phyloP scores from a whole-genome alignment of 2,888 invertebrate genomes.

The Rhingia campestris region DNA sequence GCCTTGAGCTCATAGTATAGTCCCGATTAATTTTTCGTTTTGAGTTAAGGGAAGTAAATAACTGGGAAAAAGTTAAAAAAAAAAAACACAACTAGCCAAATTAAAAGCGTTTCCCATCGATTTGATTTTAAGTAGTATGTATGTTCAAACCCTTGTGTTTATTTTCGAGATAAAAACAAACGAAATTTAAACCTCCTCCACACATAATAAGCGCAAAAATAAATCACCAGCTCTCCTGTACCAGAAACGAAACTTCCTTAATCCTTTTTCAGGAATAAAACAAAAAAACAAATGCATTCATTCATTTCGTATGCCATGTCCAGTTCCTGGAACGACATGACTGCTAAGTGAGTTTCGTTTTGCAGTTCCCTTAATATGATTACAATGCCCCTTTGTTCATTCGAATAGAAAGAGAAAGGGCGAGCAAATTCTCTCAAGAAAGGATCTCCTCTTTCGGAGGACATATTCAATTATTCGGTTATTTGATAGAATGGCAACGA shows the following conservation, averaged over 20 bases:
- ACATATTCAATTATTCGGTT: conserved; percentile 60
- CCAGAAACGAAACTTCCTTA: not conserved
- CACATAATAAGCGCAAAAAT: not conserved
- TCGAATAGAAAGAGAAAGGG: conserved; percentile 12
- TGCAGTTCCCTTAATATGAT: conserved; percentile 47
- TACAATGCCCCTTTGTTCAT: conserved; percentile 44
- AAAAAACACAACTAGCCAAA: too few relatives aligned
- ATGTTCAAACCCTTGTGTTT: too few relatives aligned
- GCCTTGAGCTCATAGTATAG: too few relatives aligned
- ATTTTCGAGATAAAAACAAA: too few relatives aligned
- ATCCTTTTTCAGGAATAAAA: not conserved
- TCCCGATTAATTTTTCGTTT: too few relatives aligned
- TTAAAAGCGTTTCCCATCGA: too few relatives aligned
- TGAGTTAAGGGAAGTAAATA: too few relatives aligned
- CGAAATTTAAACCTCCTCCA: too few relatives aligned
- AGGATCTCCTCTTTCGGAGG: conserved; percentile 30
- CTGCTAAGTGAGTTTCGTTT: conserved; percentile 48
- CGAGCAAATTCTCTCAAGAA: not conserved
- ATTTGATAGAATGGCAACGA: conserved; percentile 45
- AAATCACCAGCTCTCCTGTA: not conserved
- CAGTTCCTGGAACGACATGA: conserved; percentile 22
- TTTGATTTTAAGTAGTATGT: too few relatives aligned
- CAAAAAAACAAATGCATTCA: conserved; percentile 11
- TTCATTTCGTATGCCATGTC: conserved; percentile 44
- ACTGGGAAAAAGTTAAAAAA: too few relatives aligned